Percentiles rank a stretch among this genome's conserved stretches.
These are phyloP conservation scores for Sminthurides aquaticus DNA, from an alignment of 2,888 invertebrate species.

Conservation along the genomic window DNA sequence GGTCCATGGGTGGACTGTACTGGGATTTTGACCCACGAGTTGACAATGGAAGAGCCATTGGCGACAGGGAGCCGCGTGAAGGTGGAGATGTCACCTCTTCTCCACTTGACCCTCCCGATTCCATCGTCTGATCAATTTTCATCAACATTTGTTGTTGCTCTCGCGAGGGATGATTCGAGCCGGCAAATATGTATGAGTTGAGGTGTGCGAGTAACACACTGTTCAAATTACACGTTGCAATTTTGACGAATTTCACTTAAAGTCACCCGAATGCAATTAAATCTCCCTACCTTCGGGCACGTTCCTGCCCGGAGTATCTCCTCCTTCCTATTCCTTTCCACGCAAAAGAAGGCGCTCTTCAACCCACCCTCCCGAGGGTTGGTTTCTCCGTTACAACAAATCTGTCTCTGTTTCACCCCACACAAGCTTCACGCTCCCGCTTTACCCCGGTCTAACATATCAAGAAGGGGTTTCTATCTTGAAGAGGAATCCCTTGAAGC, in stretches of 20 bases:
- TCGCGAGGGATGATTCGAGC: slow-evolving; percentile 13
- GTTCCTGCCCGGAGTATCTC: no score
- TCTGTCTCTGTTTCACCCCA: no score
- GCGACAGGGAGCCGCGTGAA: slow-evolving; percentile 42
- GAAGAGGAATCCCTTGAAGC: no score
- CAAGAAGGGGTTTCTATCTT: no score
- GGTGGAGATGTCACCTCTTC: slow-evolving; percentile 43
- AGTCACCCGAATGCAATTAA: background rate
- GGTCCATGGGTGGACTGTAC: slow-evolving; percentile 44
- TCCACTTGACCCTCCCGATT: slow-evolving; percentile 43
- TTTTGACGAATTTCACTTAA: slow-evolving; percentile 20
- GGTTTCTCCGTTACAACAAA: no score
- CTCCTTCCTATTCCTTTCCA: background rate
- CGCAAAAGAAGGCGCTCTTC: no score
- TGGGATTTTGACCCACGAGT: slow-evolving; percentile 33
- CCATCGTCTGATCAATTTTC: slow-evolving; percentile 44
- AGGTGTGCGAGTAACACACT: slow-evolving; percentile 35
- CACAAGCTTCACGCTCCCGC: background rate
- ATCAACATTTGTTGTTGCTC: slow-evolving; percentile 41
- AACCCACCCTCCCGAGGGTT: no score
- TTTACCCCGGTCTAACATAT: background rate
- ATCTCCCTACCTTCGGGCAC: background rate
- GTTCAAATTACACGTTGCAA: slow-evolving; percentile 34
- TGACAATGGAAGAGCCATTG: slow-evolving; percentile 37
- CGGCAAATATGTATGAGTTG: slow-evolving; percentile 25